Evolutionary conservation across 1,140 invertebrate species (phyloP).

Genomic region (Cyphomyrmex costatus): DNA sequence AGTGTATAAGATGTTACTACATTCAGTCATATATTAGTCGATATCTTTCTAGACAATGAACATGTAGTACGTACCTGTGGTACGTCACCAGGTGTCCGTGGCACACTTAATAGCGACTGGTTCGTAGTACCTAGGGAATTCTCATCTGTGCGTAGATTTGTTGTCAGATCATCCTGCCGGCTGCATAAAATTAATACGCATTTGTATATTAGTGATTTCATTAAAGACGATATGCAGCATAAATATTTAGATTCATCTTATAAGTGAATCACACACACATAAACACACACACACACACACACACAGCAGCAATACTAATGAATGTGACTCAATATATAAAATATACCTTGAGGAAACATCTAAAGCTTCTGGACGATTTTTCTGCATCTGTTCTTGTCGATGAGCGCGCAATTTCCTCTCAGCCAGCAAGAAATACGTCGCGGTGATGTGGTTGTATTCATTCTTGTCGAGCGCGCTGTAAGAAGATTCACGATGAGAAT

Average conservation of each 20-base stretch:
- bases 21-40: conserved; percentile 28
- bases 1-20: neutral
- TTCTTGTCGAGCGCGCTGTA: conserved; percentile 96
- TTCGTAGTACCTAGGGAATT: conserved; percentile 82
- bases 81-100: conserved; percentile 88
- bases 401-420: conserved; percentile 95
- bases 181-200: conserved; percentile 67
- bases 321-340: conserved; percentile 1
- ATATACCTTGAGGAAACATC: conserved; percentile 80
- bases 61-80: conserved; percentile 87
- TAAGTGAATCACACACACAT: conserved; percentile 25
- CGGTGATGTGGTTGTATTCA: conserved; percentile 99
- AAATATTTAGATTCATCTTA: conserved; percentile 40
- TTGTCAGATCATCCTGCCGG: conserved; percentile 77
- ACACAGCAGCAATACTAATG: neutral
- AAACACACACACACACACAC: conserved; percentile 40
- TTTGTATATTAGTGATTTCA: conserved; percentile 25
- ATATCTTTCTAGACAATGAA: conserved; percentile 21
- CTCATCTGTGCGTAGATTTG: conserved; percentile 84
- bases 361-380: conserved; percentile 81
- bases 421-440: conserved; percentile 98
- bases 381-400: conserved; percentile 88
- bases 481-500: conserved; percentile 60
- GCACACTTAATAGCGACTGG: conserved; percentile 87
- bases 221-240: neutral